These are phyloP conservation scores for Carollia perspicillata DNA, from an alignment of 2,113 vertebrate genomes.

Conservation along the genomic window DNA sequence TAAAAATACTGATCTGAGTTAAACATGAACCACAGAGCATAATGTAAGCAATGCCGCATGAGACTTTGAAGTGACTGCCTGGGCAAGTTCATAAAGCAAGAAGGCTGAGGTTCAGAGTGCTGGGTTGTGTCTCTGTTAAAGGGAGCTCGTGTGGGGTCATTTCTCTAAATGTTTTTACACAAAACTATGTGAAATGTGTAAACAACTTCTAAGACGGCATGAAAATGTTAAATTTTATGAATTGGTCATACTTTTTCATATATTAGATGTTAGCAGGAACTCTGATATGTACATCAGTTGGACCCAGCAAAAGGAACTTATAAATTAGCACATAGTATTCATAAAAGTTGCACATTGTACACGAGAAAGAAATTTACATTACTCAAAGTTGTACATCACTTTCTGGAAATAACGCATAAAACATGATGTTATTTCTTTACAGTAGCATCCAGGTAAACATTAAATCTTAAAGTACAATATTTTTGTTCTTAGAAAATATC, in stretches of 20 bases:
- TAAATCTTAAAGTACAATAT: background rate
- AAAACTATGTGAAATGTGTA: background rate
- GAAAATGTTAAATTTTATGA: background rate
- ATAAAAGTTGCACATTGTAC: background rate
- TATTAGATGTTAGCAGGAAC: background rate
- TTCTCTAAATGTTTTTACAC: background rate
- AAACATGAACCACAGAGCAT: background rate
- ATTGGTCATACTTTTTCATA: background rate
- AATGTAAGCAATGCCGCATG: background rate
- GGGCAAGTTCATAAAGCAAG: background rate
- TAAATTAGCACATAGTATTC: background rate
- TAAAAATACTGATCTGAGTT: constrained; percentile 32
- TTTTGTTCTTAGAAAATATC: background rate
- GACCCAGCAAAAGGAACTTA: background rate
- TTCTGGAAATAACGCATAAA: background rate
- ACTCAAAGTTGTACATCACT: background rate
- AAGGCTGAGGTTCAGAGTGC: background rate
- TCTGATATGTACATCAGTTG: background rate
- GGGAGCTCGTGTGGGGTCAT: background rate
- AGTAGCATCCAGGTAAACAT: background rate
- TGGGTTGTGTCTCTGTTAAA: background rate
- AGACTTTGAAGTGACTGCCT: background rate
- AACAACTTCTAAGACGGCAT: background rate
- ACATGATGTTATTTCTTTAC: background rate
- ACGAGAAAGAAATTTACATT: background rate